Percentiles rank a stretch among this genome's conserved stretches.
These are phyloP conservation scores for Heliconius hermathena DNA, from an alignment of 1,140 invertebrate genomes.

Conservation along the genomic window DNA sequence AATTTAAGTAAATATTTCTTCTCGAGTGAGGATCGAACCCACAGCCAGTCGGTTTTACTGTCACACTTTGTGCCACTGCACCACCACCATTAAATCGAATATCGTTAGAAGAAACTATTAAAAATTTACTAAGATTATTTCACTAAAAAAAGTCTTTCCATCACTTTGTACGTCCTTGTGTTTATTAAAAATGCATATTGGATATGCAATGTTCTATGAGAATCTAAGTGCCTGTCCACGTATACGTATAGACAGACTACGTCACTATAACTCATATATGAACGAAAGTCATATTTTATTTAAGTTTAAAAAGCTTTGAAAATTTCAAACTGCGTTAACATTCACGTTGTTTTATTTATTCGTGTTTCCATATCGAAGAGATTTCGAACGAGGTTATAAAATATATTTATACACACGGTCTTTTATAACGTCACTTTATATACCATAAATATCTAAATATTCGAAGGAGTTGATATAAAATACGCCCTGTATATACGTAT, in stretches of 20 bases:
- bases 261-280: constrained; percentile 25
- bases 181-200: constrained; percentile 3
- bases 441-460: constrained; percentile 32
- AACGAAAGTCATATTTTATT: constrained; percentile 34
- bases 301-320: constrained; percentile 38
- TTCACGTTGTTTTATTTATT: constrained; percentile 40
- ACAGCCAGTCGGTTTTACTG: too few relatives aligned
- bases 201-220: not conserved
- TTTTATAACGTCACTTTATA: constrained; percentile 26
- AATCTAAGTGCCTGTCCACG: not conserved
- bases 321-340: constrained; percentile 32
- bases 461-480: constrained; percentile 27
- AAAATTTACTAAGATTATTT: not conserved
- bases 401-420: constrained; percentile 31
- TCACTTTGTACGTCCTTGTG: not conserved
- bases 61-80: too few relatives aligned
- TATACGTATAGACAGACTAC: not conserved
- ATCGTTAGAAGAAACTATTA: too few relatives aligned
- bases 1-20: too few relatives aligned
- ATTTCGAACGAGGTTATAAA: constrained; percentile 25
- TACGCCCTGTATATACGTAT: constrained; percentile 16
- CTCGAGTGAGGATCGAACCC: too few relatives aligned
- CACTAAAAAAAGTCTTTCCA: not conserved
- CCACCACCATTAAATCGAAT: too few relatives aligned
- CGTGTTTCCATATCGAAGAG: constrained; percentile 33